Conservation (phyloP, 2,797 vertebrate genomes). For the Tolypeutes matacus region DNA sequence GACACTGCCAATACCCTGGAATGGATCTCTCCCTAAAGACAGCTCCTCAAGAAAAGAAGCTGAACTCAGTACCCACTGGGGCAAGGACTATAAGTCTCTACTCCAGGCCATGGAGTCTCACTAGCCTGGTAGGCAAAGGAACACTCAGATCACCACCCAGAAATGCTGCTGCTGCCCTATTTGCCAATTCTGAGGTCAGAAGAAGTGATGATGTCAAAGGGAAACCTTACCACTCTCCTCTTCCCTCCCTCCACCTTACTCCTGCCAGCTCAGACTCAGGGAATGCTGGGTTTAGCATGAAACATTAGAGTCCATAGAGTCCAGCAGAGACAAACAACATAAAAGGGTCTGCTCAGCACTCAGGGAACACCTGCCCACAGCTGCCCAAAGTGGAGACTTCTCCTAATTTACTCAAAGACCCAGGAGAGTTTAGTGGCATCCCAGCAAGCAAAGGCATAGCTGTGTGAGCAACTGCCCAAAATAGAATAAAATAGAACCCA, state of each 20-base stretch:
- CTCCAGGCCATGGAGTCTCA: background rate
- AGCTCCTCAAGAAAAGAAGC: background rate
- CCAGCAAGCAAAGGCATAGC: too few species aligned
- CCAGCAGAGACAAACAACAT: background rate
- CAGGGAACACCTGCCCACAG: background rate
- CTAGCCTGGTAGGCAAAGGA: background rate
- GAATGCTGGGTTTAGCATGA: background rate
- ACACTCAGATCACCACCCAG: background rate
- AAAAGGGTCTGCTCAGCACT: rapidly evolving
- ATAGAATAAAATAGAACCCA: too few species aligned
- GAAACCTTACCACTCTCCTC: rapidly evolving
- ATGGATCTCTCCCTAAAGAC: background rate
- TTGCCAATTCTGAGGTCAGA: background rate
- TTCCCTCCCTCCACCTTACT: too few species aligned
- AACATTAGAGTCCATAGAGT: rapidly evolving
- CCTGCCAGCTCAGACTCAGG: background rate
- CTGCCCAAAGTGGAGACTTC: background rate
- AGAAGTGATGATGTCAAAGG: too few species aligned
- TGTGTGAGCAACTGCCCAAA: too few species aligned
- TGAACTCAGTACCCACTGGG: too few species aligned
- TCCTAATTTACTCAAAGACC: too few species aligned
- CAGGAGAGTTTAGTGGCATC: too few species aligned
- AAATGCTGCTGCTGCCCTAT: background rate
- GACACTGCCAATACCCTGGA: rapidly evolving
- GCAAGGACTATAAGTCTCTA: background rate